These are phyloP conservation scores for Sebastolobus alascanus DNA, from an alignment of 2,797 vertebrate species.

Conservation along the genomic window DNA sequence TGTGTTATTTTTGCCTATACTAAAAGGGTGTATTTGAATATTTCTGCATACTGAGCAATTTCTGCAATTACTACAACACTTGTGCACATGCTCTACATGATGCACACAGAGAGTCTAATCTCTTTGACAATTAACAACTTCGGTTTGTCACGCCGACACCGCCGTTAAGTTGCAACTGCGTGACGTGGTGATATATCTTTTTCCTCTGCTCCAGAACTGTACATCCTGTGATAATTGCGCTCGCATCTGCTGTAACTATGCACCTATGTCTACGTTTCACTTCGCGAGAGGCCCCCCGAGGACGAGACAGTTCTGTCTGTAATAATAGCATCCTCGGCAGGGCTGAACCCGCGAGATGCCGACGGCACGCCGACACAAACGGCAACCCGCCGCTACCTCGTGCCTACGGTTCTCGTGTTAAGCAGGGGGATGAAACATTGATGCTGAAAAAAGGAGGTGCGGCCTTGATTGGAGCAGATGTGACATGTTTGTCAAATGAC, in stretches of 20 bases:
- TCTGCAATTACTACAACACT: not conserved
- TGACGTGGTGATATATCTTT: not conserved
- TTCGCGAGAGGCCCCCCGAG: not conserved
- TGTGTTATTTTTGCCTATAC: too few relatives aligned
- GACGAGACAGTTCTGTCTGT: constrained; percentile 10
- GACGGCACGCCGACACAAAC: constrained; percentile 5
- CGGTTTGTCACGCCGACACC: not conserved
- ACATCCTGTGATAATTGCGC: constrained; percentile 20
- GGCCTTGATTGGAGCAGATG: constrained; percentile 84
- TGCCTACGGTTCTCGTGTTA: constrained; percentile 41
- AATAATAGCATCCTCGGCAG: constrained; percentile 28
- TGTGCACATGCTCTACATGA: not conserved
- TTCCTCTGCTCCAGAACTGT: not conserved
- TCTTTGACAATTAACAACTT: not conserved
- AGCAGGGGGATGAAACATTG: constrained; percentile 70
- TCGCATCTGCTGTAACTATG: not conserved
- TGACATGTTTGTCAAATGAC: constrained; percentile 87
- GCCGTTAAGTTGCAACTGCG: not conserved
- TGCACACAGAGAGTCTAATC: not conserved
- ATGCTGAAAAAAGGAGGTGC: constrained; percentile 73
- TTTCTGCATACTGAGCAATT: too few relatives aligned
- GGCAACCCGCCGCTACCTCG: constrained; percentile 15
- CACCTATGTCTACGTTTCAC: not conserved
- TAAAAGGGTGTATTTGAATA: too few relatives aligned
- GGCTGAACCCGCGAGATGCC: constrained; percentile 8